phyloP scores from a whole-genome alignment of 2,888 invertebrate species.

The Drosophila fungiperda region DNA sequence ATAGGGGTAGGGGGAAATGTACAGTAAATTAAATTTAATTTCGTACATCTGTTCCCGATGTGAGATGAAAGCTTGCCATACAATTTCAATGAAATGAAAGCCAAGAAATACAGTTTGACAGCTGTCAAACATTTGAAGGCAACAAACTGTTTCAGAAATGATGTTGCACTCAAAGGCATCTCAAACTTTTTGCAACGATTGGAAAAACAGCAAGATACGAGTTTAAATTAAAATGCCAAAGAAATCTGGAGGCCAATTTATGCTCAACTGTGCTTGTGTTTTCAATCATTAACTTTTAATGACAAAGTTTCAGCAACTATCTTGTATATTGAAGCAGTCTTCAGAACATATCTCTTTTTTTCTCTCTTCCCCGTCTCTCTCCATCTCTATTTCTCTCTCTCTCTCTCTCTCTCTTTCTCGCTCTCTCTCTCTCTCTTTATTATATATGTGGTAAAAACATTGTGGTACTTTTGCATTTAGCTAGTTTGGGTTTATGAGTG shows the following conservation, averaged over 20 bases:
- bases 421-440: no score
- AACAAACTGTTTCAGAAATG: not conserved
- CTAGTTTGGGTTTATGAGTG: slow-evolving; percentile 42
- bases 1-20: slow-evolving; percentile 4
- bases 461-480: not conserved
- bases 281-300: not conserved
- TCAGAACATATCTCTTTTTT: not conserved
- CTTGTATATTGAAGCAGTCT: not conserved
- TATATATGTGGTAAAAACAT: not conserved
- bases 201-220: not conserved
- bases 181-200: not conserved
- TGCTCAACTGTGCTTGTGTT: not conserved
- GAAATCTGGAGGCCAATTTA: not conserved
- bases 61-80: not conserved
- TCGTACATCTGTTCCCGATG: not conserved
- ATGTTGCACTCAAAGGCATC: not conserved
- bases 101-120: not conserved
- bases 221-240: not conserved
- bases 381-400: not conserved
- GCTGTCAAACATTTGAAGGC: not conserved
- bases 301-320: not conserved
- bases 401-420: not conserved
- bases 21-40: slow-evolving; percentile 59
- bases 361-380: not conserved
- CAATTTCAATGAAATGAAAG: not conserved